phyloP scores from a whole-genome alignment of 2,888 invertebrate genomes.

The Drosophila heteroneura region DNA sequence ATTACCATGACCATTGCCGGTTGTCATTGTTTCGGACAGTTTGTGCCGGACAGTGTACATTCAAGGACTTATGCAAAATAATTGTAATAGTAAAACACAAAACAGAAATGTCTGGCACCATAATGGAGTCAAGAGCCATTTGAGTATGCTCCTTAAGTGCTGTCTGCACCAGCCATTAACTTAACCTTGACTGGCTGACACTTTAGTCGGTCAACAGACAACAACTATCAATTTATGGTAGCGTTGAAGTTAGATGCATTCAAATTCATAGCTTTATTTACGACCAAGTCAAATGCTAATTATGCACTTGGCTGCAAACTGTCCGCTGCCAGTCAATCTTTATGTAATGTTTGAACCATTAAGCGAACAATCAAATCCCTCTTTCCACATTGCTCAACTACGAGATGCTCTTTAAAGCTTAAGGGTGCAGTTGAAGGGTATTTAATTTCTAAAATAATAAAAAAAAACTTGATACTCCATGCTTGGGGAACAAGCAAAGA shows the following conservation, averaged over 20 bases:
- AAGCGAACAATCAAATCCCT: conserved; percentile 25
- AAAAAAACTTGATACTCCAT: not conserved
- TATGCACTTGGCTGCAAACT: conserved; percentile 40
- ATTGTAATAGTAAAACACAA: conserved; percentile 18
- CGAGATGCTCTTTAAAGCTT: not conserved
- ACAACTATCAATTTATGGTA: not conserved
- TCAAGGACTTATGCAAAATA: conserved; percentile 38
- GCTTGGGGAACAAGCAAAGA: not conserved
- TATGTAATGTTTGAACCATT: conserved; percentile 28
- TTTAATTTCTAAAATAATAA: not conserved
- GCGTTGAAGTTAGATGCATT: conserved; percentile 12
- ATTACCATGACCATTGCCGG: conserved; percentile 5
- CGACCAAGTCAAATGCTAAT: conserved; percentile 38
- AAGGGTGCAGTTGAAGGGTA: not conserved
- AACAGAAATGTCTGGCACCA: conserved; percentile 13
- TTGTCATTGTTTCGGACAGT: conserved; percentile 1
- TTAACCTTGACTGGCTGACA: conserved; percentile 39
- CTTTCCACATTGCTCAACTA: not conserved
- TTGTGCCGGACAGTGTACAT: not conserved
- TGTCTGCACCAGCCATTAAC: conserved; percentile 34
- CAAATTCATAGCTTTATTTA: conserved; percentile 27
- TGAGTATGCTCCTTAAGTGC: conserved; percentile 11
- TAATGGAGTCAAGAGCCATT: conserved; percentile 14
- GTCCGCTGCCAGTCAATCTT: conserved; percentile 30
- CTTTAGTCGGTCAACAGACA: not conserved